Evolutionary conservation across 2,113 vertebrate species (phyloP).

Genomic region (Stigmatopora nigra): DNA sequence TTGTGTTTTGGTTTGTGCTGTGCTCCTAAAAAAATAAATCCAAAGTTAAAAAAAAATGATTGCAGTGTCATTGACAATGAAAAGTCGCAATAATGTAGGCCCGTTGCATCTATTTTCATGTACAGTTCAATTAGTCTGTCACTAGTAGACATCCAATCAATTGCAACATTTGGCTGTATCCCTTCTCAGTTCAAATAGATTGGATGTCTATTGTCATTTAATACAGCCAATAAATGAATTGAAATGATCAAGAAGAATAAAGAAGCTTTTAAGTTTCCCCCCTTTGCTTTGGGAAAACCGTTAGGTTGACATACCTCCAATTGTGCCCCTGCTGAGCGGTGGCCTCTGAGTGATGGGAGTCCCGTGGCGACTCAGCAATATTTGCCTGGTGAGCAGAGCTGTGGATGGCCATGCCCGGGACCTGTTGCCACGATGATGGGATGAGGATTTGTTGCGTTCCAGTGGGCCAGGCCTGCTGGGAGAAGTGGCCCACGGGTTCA

Average conservation of each 20-base stretch:
- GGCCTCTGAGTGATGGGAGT: constrained; percentile 74
- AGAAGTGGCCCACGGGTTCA: constrained; percentile 5
- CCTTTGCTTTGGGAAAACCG: not conserved
- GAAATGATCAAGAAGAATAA: not conserved
- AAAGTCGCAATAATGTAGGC: no score
- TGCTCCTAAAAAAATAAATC: constrained; percentile 63
- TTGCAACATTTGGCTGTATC: no score
- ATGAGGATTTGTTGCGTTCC: constrained; percentile 96
- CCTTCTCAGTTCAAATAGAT: no score
- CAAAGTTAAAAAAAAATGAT: not conserved
- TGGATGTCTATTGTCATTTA: no score
- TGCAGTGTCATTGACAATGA: no score
- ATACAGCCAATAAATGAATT: not conserved
- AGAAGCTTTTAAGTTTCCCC: no score
- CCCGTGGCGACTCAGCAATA: constrained; percentile 70
- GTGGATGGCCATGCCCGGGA: constrained; percentile 89
- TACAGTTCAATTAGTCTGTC: no score
- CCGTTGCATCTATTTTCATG: no score
- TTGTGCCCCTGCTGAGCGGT: constrained; percentile 78
- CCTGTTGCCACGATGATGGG: constrained; percentile 94
- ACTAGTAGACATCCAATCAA: no score
- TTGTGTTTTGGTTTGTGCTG: constrained; percentile 63
- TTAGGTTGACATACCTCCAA: constrained; percentile 78
- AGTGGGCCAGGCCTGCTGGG: constrained; percentile 93
- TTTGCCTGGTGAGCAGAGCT: constrained; percentile 80